These are phyloP conservation scores for Hylaeus anthracinus DNA, from an alignment of 1,140 invertebrate species.

Conservation along the genomic window DNA sequence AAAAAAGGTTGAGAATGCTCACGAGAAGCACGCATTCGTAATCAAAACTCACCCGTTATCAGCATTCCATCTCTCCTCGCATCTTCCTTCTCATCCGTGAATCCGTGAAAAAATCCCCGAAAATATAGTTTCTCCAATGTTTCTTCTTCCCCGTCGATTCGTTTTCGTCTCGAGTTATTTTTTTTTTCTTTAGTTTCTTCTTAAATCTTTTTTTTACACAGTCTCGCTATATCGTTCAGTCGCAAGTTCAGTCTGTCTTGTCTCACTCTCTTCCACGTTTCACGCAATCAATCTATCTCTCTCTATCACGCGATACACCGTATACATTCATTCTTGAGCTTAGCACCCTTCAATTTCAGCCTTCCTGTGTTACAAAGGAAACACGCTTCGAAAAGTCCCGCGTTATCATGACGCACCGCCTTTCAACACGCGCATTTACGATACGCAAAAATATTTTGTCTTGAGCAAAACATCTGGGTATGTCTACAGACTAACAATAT, in stretches of 20 bases:
- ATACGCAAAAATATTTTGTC: constrained; percentile 63
- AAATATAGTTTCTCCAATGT: constrained; percentile 72
- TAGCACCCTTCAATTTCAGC: constrained; percentile 77
- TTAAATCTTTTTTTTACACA: constrained; percentile 16
- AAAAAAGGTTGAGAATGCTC: constrained; percentile 1
- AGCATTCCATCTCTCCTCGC: constrained; percentile 45
- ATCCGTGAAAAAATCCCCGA: constrained; percentile 62
- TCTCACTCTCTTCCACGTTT: background rate
- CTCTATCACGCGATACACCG: constrained; percentile 25
- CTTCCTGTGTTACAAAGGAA: constrained; percentile 70
- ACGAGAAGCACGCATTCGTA: background rate
- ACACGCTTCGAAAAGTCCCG: constrained; percentile 61
- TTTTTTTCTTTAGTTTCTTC: constrained; percentile 48
- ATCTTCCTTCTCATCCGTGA: constrained; percentile 17
- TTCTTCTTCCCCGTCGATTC: constrained; percentile 53
- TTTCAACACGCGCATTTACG: constrained; percentile 27
- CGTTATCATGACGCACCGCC: constrained; percentile 45
- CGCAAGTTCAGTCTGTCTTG: constrained; percentile 6
- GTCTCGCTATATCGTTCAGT: constrained; percentile 35
- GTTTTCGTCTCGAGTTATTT: constrained; percentile 52
- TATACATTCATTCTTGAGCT: constrained; percentile 64
- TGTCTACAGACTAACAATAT: constrained; percentile 61
- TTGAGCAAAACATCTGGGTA: constrained; percentile 72
- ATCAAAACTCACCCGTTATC: constrained; percentile 17
- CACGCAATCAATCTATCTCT: background rate